Conservation (phyloP, 2,113 vertebrate species). For the Paratilapia polleni region DNA sequence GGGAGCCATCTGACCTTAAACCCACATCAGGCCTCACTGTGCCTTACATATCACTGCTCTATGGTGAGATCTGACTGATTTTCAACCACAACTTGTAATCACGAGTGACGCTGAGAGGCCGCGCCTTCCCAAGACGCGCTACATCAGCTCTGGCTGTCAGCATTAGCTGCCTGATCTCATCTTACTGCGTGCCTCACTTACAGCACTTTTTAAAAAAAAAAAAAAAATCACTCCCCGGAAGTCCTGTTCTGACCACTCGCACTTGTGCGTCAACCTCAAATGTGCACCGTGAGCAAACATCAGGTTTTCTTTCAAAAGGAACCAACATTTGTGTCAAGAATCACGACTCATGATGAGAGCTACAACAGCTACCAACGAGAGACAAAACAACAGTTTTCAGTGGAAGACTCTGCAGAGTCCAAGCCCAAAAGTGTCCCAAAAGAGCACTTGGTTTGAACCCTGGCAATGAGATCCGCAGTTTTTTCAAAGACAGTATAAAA, state of each 20-base stretch:
- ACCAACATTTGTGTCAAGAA: neutral
- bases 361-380: neutral
- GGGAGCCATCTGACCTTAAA: neutral
- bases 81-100: neutral
- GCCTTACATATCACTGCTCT: neutral
- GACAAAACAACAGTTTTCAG: no score
- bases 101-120: neutral
- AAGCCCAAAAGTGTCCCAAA: neutral
- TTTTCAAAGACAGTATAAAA: no score
- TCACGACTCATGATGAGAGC: neutral
- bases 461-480: no score
- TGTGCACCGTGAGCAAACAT: neutral
- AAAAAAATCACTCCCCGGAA: neutral
- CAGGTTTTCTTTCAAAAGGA: neutral
- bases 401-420: no score
- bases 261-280: neutral
- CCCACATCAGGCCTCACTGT: neutral
- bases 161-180: neutral
- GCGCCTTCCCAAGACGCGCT: neutral
- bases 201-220: no score
- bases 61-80: neutral
- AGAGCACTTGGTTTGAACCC: neutral
- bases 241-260: neutral
- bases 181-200: accelerated
- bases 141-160: neutral